Evolutionary conservation across 2,888 invertebrate genomes (phyloP), one percentile per base, ranked within the genome.

Genomic region (Caenorhabditis parvicauda): DNA sequence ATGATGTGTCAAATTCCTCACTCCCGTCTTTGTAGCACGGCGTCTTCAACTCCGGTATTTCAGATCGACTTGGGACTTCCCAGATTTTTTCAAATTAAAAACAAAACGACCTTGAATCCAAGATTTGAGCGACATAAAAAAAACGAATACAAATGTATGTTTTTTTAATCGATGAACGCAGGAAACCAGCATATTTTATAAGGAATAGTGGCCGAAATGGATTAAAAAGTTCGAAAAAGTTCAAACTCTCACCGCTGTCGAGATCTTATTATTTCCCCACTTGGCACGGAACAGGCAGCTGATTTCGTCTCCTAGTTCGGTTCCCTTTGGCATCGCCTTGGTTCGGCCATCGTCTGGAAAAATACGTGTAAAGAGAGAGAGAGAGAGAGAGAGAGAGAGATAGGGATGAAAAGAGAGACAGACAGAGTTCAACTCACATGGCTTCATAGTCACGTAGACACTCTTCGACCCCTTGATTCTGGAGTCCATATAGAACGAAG

Each of bases 391-490:
- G n/a, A n/a, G n/a, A n/a, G n/a, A n/a, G n/a, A n/a, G n/a, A n/a
- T n/a, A n/a, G n/a, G n/a, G n/a, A n/a, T n/a, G n/a, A n/a, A n/a
- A n/a, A n/a, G n/a, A n/a, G n/a, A n/a, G n/a, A n/a, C n/a, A n/a
- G n/a, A n/a, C n/a, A n/a, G 17, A 59, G 12, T n/a, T 14, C 43
- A 48, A 56, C 90, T 88, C 87, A 91, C 92, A 94, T 86, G 90
- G 87, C 85, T 94, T 95, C 87, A 94, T 91, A 39, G 91, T 91
- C 83, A 94, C 87, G 37, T 87, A 87, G 46, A 94, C 89, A 24
- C 69, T 59, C 24, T 57, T 56, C 4, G 74, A 55, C 29, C 74
- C 74, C 14, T 67, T 65, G 66, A 87, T 86, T 55, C 89, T 88
- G n/a, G 91, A 88, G 80, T 88, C 89, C 83, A 89, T 89, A 80